phyloP scores from a whole-genome alignment of 2,113 vertebrate genomes.

The Neodontobutis hainanensis region DNA sequence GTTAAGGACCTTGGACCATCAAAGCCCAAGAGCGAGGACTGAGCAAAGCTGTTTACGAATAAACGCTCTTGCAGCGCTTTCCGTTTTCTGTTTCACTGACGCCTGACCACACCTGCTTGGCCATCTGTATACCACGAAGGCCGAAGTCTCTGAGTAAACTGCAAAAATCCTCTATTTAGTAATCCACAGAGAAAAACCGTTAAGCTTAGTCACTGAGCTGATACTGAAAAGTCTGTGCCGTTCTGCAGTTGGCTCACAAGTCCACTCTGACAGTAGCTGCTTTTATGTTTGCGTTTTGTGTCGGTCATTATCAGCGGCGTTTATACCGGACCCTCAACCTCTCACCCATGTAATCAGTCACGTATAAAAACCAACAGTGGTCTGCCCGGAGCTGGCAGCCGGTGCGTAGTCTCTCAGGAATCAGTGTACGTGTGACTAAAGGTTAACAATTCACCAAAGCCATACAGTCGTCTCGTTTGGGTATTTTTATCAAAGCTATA shows the following conservation, averaged over 20 bases:
- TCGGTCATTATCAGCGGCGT: conserved; percentile 57
- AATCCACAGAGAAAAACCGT: background rate
- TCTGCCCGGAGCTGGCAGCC: background rate
- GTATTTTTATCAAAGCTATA: too few species aligned
- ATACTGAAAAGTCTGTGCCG: too few species aligned
- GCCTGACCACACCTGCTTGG: conserved; percentile 30
- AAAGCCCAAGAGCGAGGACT: conserved; percentile 18
- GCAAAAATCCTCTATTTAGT: background rate
- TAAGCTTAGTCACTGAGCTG: background rate
- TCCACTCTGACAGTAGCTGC: conserved; percentile 13
- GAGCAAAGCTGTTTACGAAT: background rate
- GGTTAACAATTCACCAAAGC: too few species aligned
- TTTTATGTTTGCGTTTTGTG: conserved; percentile 28
- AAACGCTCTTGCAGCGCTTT: background rate
- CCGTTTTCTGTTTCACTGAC: conserved; percentile 4
- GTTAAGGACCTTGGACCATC: conserved; percentile 71
- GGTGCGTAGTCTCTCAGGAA: background rate
- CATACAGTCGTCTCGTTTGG: too few species aligned
- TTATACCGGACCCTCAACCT: conserved; percentile 56
- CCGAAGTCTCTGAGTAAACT: conserved; percentile 5
- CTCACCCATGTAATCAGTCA: conserved; percentile 75
- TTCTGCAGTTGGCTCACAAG: background rate
- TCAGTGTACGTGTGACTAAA: background rate
- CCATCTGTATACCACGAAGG: conserved; percentile 1
- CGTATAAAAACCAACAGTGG: conserved; percentile 68